phyloP scores from a whole-genome alignment of 2,888 invertebrate genomes.

The Alsophila aescularia region DNA sequence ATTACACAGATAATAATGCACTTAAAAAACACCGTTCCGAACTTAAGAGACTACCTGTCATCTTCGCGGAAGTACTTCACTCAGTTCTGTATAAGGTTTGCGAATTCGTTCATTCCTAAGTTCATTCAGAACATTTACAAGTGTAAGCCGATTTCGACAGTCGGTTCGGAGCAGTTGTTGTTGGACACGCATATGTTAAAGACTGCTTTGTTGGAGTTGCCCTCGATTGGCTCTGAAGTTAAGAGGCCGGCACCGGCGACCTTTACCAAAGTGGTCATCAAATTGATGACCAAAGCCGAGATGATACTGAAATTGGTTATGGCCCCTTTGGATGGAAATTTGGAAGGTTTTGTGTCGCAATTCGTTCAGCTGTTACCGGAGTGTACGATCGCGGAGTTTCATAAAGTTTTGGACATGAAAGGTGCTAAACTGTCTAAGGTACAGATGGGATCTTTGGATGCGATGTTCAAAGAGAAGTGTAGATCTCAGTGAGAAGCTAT shows the following conservation, averaged over 20 bases:
- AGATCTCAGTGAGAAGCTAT: constrained; percentile 1
- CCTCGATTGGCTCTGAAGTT: constrained; percentile 95
- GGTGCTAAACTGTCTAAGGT: constrained; percentile 83
- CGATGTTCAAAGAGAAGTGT: constrained; percentile 57
- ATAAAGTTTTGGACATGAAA: constrained; percentile 98
- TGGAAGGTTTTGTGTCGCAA: constrained; percentile 93
- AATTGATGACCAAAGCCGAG: constrained; percentile 98
- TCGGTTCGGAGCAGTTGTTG: constrained; percentile 97
- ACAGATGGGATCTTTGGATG: constrained; percentile 61
- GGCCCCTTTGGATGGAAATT: constrained; percentile 91
- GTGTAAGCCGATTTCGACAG: constrained; percentile 93
- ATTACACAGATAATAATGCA: constrained; percentile 95
- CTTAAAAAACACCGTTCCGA: constrained; percentile 93
- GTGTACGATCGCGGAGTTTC: constrained; percentile 94
- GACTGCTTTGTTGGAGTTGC: constrained; percentile 96
- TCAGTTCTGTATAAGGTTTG: constrained; percentile 98
- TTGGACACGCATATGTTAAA: constrained; percentile 97
- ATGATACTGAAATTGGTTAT: constrained; percentile 99
- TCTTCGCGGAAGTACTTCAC: constrained; percentile 98
- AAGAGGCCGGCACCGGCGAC: constrained; percentile 95
- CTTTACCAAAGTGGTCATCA: constrained; percentile 92
- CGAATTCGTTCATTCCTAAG: constrained; percentile 97
- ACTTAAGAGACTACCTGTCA: constrained; percentile 94
- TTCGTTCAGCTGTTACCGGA: constrained; percentile 96
- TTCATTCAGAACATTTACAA: constrained; percentile 96